Evolutionary conservation across 2,797 vertebrate genomes (phyloP), one percentile per base, ranked within the genome.

Genomic region (Nyctibius grandis): DNA sequence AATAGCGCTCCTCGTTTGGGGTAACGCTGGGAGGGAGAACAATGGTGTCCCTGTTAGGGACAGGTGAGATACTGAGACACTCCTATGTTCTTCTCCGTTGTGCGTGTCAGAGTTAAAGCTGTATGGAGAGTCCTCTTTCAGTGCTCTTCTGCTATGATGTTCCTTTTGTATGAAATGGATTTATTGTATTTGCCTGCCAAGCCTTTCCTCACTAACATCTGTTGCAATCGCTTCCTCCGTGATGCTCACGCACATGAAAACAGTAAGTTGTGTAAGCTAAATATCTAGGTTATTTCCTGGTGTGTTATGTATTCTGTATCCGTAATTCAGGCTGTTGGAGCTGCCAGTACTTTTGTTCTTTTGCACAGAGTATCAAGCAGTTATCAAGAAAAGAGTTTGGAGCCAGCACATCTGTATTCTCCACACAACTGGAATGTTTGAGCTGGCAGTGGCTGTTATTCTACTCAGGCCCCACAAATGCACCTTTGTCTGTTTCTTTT

Each of bases 151-250:
- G 9, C 47, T 44, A 8, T 28, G 38, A 23, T 64, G 10, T 44
- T 91, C 9, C n/a, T 74, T 83, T 68, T 69, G 31, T 65, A 11
- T 20, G 21, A 72, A 78, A 44, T 36, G 4, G 13, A 28, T 88
- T 68, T 75, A 12, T 18, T 61, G 7, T 69, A 2, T 81, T 90
- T 93, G 42, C 63, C 38, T 86, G 21, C 12, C 38, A 61, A 53
- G 15, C 33, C 33, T 84, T 75, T 77, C 31, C 20, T 90, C 8
- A 1, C 86, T 93, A 82, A 33, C 4, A 7, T 54, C 0, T 60
- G 2, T 64, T 91, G 67, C 22, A 86, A 0, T 73, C 0, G 0
- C 57, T 88, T 34, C 44, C 84, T 82, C 33, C 4, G 1, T 51
- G 63, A 67, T 90, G 17, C 12, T 12, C 31, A 15, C 9, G 7